Percentiles rank a stretch among this genome's conserved stretches.
Conservation (phyloP, 2,113 vertebrate genomes). For the Vulpes lagopus region DNA sequence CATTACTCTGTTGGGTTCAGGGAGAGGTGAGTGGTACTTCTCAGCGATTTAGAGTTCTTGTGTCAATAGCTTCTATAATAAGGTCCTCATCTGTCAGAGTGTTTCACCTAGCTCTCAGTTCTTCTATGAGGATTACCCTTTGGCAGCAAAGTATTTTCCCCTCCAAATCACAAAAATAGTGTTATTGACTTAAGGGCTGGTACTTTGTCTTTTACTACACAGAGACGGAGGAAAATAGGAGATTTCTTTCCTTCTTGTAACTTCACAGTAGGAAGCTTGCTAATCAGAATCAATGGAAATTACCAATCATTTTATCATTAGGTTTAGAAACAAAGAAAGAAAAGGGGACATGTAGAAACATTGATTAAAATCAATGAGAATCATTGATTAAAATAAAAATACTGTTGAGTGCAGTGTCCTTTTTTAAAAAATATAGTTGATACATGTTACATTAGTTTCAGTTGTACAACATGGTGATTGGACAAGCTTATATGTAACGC, state of each 20-base stretch:
- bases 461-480: not conserved
- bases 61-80: slow-evolving; percentile 16
- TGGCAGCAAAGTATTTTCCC: slow-evolving; percentile 11
- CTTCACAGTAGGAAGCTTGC: not conserved
- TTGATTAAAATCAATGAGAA: slow-evolving; percentile 50
- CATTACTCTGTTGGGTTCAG: slow-evolving; percentile 84
- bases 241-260: not conserved
- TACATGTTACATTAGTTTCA: not conserved
- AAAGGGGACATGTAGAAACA: not conserved
- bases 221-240: not conserved
- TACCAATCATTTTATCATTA: not conserved
- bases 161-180: slow-evolving; percentile 21
- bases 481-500: not conserved
- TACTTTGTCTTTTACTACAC: not conserved
- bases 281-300: slow-evolving; percentile 25
- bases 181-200: not conserved
- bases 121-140: not conserved
- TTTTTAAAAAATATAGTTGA: not conserved
- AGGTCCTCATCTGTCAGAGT: not conserved
- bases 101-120: not conserved
- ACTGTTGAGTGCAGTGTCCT: not conserved
- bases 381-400: not conserved
- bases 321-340: not conserved
- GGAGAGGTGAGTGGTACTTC: slow-evolving; percentile 81
- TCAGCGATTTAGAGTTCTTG: slow-evolving; percentile 73